These are phyloP conservation scores for Hipparchia sbordonii DNA, from an alignment of 2,888 invertebrate genomes.

Conservation along the genomic window DNA sequence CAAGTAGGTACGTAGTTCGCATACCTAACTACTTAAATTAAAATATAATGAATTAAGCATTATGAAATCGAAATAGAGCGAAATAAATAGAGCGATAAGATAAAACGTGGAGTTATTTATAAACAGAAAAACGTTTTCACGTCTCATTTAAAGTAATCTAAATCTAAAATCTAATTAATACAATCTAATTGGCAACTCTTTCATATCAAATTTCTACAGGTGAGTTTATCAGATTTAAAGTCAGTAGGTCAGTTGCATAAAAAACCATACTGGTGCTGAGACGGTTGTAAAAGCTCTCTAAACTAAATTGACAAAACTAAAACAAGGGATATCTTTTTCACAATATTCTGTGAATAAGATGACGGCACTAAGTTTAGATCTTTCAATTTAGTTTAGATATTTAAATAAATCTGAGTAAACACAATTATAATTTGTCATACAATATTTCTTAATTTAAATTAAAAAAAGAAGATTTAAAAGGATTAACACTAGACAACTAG, in stretches of 20 bases:
- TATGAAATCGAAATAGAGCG: background rate
- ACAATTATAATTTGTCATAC: no score
- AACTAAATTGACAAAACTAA: no score
- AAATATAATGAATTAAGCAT: background rate
- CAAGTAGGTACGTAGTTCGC: background rate
- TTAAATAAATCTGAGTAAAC: background rate
- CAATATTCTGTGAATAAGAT: no score
- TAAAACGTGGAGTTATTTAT: conserved; percentile 11
- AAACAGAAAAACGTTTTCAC: conserved; percentile 9
- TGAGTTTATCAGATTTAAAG: background rate
- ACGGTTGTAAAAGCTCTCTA: no score
- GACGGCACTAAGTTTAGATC: no score
- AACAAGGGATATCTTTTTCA: no score
- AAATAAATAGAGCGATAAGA: conserved; percentile 4
- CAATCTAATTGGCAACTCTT: background rate
- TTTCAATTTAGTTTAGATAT: no score
- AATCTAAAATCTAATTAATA: background rate
- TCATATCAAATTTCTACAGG: background rate
- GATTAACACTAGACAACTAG: background rate
- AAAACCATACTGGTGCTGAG: no score
- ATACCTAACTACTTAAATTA: background rate
- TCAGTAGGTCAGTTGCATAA: background rate
- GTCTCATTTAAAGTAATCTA: background rate
- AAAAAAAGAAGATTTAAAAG: no score
- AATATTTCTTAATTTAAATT: no score